Conservation (phyloP, 2,888 invertebrate species). For the Lasioglossum vierecki region DNA sequence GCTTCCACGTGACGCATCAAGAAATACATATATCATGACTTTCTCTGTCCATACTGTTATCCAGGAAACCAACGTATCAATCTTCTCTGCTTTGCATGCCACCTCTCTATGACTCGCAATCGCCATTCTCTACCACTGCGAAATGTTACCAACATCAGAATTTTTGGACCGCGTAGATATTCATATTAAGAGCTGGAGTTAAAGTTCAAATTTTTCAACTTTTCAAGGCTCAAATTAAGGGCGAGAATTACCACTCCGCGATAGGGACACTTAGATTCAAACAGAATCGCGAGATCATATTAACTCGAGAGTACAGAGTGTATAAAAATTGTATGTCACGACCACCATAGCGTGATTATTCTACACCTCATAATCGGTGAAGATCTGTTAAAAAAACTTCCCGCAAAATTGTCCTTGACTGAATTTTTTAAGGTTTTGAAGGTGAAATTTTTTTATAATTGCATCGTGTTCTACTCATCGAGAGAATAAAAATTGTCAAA, state of each 20-base stretch:
- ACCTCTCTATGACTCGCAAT: background rate
- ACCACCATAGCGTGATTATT: too few relatives aligned
- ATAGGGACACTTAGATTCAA: background rate
- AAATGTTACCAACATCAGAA: background rate
- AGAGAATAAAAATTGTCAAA: too few relatives aligned
- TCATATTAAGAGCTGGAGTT: background rate
- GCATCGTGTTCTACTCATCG: too few relatives aligned
- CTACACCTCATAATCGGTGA: too few relatives aligned
- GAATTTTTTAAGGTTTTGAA: too few relatives aligned
- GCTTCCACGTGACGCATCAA: constrained; percentile 32
- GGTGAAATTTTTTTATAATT: too few relatives aligned
- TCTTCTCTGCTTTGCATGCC: constrained; percentile 43
- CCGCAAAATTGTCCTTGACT: too few relatives aligned
- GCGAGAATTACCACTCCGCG: background rate
- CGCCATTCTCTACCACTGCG: background rate
- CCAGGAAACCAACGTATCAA: constrained; percentile 43
- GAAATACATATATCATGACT: constrained; percentile 51
- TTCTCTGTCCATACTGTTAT: constrained; percentile 22
- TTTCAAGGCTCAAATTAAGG: background rate
- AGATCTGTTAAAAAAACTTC: too few relatives aligned
- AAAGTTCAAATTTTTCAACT: background rate
- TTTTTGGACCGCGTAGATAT: background rate
- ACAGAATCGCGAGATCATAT: background rate
- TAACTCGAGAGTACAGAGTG: background rate
- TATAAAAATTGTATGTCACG: too few relatives aligned